Base-by-base conservation (phyloP, 2,113 vertebrate genomes). In the Catharus fuscescens region DNA sequence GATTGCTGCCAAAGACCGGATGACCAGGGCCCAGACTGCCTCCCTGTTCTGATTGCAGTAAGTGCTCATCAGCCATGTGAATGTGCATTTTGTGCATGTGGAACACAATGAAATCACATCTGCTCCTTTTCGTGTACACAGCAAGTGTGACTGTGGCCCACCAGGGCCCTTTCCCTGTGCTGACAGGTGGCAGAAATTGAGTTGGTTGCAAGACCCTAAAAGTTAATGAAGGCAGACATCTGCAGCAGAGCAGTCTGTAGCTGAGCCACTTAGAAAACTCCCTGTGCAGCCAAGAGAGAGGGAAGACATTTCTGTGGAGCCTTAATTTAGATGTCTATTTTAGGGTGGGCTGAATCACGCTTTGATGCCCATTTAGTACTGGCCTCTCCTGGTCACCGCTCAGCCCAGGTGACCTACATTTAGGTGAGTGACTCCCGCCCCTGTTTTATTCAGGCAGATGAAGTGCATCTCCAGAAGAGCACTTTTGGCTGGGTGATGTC, bases 31-130 rank as follows among this genome's bases (percentile, higher is more conserved):
- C 78, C 60, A 38, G n/a, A 34, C 32, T 69, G 54, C 10, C 50
- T 82, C 53, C 59, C 38, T 48, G 14, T 31, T 12, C 48, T 52
- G 34, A 34, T 45, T 85, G 42, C 28, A 12, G 12, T 45, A 76
- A 61, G 79, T 32, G 29, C 32, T 62, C 64, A 59, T 52, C 88
- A 88, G 52, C 18, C 42, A 42, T 17, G 23, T 54, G 60, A 88
- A 70, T 18, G 5, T 47, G 62, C 0, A 0, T 47, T 83, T 72
- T 72, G 15, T 90, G 40, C 31, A 2, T 29, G 25, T 48, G 52
- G 38, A 88, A 83, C 62, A 87, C 48, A 90, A 80, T 80, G 62
- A 94, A 94, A 73, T 66, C 74, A 38, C 66, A 76, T 90, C 48
- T 92, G 86, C 57, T 71, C 26, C 66, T 88, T 86, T 73, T 77